These are phyloP conservation scores for Rhopalosiphum maidis DNA, from an alignment of 1,140 invertebrate species.

Conservation along the genomic window DNA sequence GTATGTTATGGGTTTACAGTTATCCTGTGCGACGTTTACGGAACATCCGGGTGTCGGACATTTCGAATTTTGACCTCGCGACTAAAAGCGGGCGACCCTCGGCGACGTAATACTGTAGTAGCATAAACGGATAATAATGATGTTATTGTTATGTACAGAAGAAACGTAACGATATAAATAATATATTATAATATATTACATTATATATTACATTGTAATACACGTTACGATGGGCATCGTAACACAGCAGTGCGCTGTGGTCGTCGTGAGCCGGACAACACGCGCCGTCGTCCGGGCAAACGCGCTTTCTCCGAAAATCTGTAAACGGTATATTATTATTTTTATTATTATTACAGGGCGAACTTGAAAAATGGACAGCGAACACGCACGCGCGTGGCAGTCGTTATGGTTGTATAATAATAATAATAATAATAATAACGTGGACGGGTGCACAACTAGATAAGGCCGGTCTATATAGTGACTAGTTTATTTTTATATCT, in stretches of 20 bases:
- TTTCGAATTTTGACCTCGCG: conserved; percentile 2
- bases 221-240: not conserved
- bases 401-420: not conserved
- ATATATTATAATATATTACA: not conserved
- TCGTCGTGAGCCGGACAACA: not conserved
- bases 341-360: not conserved
- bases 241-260: not conserved
- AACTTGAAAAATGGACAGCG: not conserved
- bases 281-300: not conserved
- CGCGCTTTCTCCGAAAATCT: not conserved
- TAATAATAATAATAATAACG: not conserved
- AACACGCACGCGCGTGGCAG: not conserved
- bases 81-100: not conserved
- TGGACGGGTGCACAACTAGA: not conserved
- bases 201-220: not conserved
- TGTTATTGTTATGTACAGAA: not conserved
- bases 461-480: too few species aligned
- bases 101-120: not conserved
- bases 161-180: not conserved
- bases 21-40: not conserved
- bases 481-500: not conserved
- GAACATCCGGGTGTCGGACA: conserved; percentile 9
- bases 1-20: not conserved
- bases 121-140: not conserved
- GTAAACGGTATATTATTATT: not conserved